Conservation (phyloP, 2,113 vertebrate species). For the Rhodinocichla rosea region DNA sequence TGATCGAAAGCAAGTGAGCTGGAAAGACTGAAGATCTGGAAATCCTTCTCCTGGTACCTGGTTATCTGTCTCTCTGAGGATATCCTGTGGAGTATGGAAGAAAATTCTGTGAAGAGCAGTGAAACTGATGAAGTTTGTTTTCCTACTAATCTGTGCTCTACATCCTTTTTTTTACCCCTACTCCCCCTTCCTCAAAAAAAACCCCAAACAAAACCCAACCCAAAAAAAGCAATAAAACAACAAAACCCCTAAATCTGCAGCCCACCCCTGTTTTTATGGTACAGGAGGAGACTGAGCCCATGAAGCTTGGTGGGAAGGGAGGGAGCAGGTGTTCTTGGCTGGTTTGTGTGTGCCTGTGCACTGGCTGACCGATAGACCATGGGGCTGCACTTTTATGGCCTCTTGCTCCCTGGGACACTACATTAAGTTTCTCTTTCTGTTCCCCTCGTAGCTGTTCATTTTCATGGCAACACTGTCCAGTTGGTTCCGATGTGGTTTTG, state of each 20-base stretch:
- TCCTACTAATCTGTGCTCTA: background rate
- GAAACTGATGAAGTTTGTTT: background rate
- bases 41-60: background rate
- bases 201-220: background rate
- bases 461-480: background rate
- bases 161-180: background rate
- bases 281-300: background rate
- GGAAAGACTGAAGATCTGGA: background rate
- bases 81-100: background rate
- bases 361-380: background rate
- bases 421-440: background rate
- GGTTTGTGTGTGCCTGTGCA: background rate
- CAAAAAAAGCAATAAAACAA: background rate
- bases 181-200: accelerated
- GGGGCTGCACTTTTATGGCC: background rate
- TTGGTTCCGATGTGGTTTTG: background rate
- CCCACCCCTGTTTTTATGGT: background rate
- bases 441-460: background rate
- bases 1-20: background rate
- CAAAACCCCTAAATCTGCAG: background rate
- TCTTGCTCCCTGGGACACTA: background rate
- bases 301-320: background rate
- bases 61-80: background rate
- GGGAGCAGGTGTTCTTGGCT: background rate
- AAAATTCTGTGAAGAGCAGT: background rate